A percentile compares a stretch with the other conserved stretches of the same genome.
These are phyloP conservation scores for Esox lucius DNA, from an alignment of 2,797 vertebrate genomes.

Conservation along the genomic window DNA sequence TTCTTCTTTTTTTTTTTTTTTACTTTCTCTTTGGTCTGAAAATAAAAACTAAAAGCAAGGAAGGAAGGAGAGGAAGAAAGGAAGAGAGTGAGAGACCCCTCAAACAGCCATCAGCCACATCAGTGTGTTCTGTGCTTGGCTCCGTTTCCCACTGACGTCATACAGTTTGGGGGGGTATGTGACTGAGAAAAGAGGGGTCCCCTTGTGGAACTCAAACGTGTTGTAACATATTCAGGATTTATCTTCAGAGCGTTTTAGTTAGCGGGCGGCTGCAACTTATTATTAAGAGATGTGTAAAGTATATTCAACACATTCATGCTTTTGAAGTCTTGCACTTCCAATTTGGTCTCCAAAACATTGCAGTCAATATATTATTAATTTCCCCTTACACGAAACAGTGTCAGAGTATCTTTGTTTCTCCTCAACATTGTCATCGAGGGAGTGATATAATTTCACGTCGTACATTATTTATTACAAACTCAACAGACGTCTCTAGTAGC, in stretches of 20 bases:
- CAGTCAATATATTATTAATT: constrained; percentile 23
- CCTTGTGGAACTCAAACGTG: background rate
- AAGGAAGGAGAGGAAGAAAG: constrained; percentile 16
- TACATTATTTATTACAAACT: constrained; percentile 32
- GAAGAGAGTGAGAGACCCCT: constrained; percentile 16
- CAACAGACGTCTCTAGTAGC: constrained; percentile 31
- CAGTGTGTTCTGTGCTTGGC: constrained; percentile 10
- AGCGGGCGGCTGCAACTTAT: background rate
- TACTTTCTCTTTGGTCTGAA: background rate
- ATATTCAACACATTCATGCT: background rate
- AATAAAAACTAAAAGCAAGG: constrained; percentile 3
- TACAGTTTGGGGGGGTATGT: background rate
- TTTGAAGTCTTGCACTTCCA: constrained; percentile 17
- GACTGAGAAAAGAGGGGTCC: background rate
- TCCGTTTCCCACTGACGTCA: background rate
- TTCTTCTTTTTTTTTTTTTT: constrained; percentile 1
- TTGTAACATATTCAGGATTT: constrained; percentile 6
- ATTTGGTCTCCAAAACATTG: background rate
- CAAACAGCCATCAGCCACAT: constrained; percentile 12
- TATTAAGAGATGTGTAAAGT: constrained; percentile 13
- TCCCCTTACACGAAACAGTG: background rate
- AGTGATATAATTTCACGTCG: constrained; percentile 30
- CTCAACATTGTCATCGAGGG: constrained; percentile 24
- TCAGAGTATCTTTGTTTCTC: constrained; percentile 24
- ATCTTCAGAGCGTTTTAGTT: constrained; percentile 28